Conservation (phyloP, 2,113 vertebrate genomes). For the Thermophis baileyi region DNA sequence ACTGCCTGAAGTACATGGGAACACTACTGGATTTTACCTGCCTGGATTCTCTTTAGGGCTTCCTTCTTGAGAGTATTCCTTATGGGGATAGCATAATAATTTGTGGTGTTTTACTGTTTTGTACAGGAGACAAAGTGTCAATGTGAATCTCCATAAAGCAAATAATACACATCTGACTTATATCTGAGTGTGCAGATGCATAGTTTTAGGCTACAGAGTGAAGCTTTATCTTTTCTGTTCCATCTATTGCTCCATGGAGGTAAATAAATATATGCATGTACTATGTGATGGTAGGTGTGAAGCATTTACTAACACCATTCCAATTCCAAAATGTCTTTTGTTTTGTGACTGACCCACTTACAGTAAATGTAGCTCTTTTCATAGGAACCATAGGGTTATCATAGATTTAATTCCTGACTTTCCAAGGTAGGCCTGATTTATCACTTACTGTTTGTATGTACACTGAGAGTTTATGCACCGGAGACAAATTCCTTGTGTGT, state of each 20-base stretch:
- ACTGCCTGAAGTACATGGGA: neutral
- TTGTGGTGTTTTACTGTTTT: constrained; percentile 12
- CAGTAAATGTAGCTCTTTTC: neutral
- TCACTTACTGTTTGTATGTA: too few relatives aligned
- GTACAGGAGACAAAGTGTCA: constrained; percentile 45
- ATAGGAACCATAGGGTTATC: neutral
- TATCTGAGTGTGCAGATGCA: constrained; percentile 50
- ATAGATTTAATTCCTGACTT: neutral
- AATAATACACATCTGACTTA: constrained; percentile 56
- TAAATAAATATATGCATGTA: neutral
- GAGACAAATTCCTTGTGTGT: too few relatives aligned
- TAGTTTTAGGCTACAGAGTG: neutral
- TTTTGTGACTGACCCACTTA: neutral
- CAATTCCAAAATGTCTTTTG: neutral
- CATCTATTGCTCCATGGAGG: neutral
- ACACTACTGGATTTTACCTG: constrained; percentile 21
- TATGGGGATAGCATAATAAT: neutral
- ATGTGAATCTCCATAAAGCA: constrained; percentile 42
- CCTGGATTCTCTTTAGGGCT: neutral
- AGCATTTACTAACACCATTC: neutral
- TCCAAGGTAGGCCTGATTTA: neutral
- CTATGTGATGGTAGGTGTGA: neutral
- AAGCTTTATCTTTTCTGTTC: constrained; percentile 39
- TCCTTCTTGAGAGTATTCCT: constrained; percentile 17
- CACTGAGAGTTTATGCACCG: too few relatives aligned